Base-by-base conservation (phyloP, 2,113 vertebrate species). In the Cricetomys ansorgei region DNA sequence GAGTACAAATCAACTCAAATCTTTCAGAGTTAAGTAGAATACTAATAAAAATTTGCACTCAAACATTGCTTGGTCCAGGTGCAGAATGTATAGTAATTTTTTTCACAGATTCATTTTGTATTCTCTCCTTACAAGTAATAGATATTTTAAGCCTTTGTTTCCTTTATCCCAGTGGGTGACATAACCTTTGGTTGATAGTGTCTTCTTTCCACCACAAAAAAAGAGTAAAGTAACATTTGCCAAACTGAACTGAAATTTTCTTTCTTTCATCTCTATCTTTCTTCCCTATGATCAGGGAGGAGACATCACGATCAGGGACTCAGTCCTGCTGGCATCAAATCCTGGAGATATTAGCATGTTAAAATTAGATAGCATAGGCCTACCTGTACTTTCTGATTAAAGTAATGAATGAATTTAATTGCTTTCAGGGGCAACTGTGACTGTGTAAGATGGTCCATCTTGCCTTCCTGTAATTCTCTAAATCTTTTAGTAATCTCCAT, bases 341-440 rank as follows among this genome's bases (percentile, higher is more conserved):
- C 13, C 1, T 53, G 10, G 62, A 89, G 25, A 92, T 4, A 11
- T 93, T 48, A 25, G 23, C 4, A 48, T 29, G 29, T 16, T 53
- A 25, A 31, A 37, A 83, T 29, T 17, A 86, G 9, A 57, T 5
- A 91, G 10, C 1, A 81, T 6, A 89, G 11, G 25, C 4, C 86
- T 86, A 59, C 40, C 73, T 53, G 65, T 73, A 73, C 85, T 65
- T 92, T 67, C 40, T 91, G 37, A 81, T 5, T 86, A 48, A 95
- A 75, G 40, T 93, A 94, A 80, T 88, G 57, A 79, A 55, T 80
- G 27, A 19, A 1, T 48, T 70, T 40, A 85, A 25, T 37, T 64
- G 9, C 21, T 88, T 9, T 2, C 34, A 64, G 43, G 64, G n/a
- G 5, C 2, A 69, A 70, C 25, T 84, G 37, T 53, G 40, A 77